These are phyloP conservation scores for Esox masquinongy DNA, from an alignment of 2,797 vertebrate species.

Conservation along the genomic window DNA sequence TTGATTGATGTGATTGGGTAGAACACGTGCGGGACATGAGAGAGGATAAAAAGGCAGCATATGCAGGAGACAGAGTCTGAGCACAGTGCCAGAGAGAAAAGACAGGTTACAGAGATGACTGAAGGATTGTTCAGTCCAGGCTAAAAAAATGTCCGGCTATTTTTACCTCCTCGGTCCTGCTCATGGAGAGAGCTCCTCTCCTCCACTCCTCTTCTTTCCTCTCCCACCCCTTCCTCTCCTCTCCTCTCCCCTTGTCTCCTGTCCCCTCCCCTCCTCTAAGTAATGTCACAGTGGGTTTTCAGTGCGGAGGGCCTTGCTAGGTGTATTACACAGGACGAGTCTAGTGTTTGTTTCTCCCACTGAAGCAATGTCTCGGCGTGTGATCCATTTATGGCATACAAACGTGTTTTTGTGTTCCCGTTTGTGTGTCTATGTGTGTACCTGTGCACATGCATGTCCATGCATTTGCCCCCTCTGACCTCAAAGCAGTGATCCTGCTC, in stretches of 20 bases:
- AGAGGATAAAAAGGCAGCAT: background rate
- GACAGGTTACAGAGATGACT: slow-evolving; percentile 34
- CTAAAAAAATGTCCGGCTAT: background rate
- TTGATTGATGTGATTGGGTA: slow-evolving; percentile 37
- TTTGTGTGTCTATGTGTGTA: no score
- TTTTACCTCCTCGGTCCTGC: background rate
- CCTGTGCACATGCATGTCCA: background rate
- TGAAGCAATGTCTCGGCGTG: background rate
- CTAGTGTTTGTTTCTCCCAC: background rate
- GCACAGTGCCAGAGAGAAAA: slow-evolving; percentile 12
- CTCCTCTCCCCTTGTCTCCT: background rate
- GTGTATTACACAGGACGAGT: background rate
- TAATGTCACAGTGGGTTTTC: background rate
- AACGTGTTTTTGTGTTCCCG: background rate
- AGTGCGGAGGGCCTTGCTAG: background rate
- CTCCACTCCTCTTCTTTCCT: background rate
- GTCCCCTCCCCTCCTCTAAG: no score
- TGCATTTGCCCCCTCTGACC: background rate
- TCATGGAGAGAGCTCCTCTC: background rate
- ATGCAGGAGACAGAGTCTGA: slow-evolving; percentile 22
- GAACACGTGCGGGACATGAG: slow-evolving; percentile 5
- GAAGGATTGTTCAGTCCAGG: slow-evolving; percentile 24
- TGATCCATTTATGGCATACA: background rate
- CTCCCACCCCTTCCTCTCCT: background rate
- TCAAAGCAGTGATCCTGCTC: background rate